phyloP scores from a whole-genome alignment of 2,797 vertebrate species.

The Numenius phaeopus region DNA sequence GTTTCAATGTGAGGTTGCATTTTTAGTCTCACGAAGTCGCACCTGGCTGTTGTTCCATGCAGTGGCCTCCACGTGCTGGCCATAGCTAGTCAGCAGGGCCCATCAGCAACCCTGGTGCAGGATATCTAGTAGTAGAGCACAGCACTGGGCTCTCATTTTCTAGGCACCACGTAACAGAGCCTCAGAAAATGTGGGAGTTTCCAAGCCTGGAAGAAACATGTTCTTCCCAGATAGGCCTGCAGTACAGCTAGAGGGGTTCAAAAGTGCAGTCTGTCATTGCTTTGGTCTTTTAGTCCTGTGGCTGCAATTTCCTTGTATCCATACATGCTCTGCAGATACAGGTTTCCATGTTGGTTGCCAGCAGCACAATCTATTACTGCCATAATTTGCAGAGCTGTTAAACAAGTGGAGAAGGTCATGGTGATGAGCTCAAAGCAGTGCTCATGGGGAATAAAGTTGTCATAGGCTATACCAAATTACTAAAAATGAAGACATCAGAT shows the following conservation, averaged over 20 bases:
- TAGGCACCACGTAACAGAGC: not conserved
- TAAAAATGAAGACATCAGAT: not conserved
- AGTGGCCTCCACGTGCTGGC: accelerated
- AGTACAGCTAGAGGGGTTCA: not conserved
- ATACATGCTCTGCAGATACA: not conserved
- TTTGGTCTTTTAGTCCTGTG: not conserved
- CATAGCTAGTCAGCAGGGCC: not conserved
- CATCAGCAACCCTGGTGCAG: not conserved
- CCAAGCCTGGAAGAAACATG: not conserved
- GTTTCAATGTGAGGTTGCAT: not conserved
- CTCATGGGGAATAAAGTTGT: not conserved
- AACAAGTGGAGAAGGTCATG: not conserved
- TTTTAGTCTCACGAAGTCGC: not conserved
- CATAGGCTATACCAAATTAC: not conserved
- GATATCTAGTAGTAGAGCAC: not conserved
- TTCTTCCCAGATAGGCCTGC: not conserved
- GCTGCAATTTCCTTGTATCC: not conserved
- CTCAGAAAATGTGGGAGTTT: not conserved
- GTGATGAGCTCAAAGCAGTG: not conserved
- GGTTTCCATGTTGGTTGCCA: not conserved
- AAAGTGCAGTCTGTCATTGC: not conserved
- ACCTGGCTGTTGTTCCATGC: accelerated
- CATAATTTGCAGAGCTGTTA: not conserved
- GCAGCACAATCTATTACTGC: not conserved
- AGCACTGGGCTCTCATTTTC: not conserved